A percentile compares a stretch with the other conserved stretches of the same genome.
Conservation (phyloP, 2,888 invertebrate genomes). For the Bibio marci region DNA sequence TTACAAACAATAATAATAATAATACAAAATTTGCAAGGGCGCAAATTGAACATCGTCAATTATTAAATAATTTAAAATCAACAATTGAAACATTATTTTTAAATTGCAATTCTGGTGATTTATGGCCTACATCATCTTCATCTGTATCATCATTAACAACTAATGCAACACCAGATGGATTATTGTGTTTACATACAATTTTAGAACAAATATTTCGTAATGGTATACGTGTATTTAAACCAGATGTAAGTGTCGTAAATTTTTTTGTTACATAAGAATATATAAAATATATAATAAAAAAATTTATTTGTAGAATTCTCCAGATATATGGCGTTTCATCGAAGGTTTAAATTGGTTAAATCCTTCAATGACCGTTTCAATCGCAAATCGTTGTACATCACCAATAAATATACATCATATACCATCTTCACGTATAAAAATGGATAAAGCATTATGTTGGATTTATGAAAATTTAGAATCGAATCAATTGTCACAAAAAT, state of each 20-base stretch:
- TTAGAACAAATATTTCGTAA: constrained; percentile 5
- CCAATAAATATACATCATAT: constrained; percentile 26
- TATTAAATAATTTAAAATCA: background rate
- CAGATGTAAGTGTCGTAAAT: constrained; percentile 3
- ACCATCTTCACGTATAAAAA: constrained; percentile 28
- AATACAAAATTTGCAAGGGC: background rate
- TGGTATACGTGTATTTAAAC: constrained; percentile 4
- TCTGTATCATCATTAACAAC: too few relatives aligned
- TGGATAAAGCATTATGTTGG: constrained; percentile 37
- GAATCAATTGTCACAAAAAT: constrained; percentile 37
- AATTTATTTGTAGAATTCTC: constrained; percentile 27
- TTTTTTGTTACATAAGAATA: background rate
- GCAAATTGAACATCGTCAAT: background rate
- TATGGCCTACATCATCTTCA: background rate
- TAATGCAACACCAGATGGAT: background rate
- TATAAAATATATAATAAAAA: background rate
- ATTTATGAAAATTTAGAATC: constrained; percentile 34
- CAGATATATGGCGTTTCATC: constrained; percentile 36
- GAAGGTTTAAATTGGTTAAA: constrained; percentile 42
- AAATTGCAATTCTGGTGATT: background rate
- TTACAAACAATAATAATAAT: background rate
- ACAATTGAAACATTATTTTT: background rate
- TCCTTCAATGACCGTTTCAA: constrained; percentile 29
- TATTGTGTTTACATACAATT: constrained; percentile 1
- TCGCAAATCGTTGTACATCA: constrained; percentile 21